Evolutionary conservation across 1,140 invertebrate genomes (phyloP).

Genomic region (Hormaphis cornu): DNA sequence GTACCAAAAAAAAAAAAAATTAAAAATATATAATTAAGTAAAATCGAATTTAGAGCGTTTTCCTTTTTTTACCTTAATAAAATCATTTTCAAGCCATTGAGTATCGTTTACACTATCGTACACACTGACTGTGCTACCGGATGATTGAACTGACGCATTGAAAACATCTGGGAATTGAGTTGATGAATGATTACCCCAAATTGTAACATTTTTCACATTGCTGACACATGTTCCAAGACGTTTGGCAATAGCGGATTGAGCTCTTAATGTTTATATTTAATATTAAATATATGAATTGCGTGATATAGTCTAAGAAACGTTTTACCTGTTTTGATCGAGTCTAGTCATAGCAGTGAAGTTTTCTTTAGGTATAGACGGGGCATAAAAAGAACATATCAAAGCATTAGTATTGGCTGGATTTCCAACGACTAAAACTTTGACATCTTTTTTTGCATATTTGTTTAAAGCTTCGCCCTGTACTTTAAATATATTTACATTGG

Average conservation of each 20-base stretch:
- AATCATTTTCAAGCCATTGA: conserved; percentile 67
- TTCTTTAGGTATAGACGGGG: conserved; percentile 91
- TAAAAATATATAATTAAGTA: too few relatives aligned
- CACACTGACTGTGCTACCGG: conserved; percentile 46
- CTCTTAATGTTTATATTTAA: conserved; percentile 32
- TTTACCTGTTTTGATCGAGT: conserved; percentile 86
- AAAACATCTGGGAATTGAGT: conserved; percentile 95
- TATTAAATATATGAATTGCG: not conserved
- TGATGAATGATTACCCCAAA: conserved; percentile 99
- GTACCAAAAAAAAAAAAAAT: too few relatives aligned
- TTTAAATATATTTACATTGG: conserved; percentile 99
- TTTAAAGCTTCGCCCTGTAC: conserved; percentile 87
- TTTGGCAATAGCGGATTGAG: conserved; percentile 37
- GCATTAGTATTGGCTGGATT: conserved; percentile 99
- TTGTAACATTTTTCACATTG: conserved; percentile 70
- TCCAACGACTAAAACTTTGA: conserved; percentile 95
- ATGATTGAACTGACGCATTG: conserved; percentile 64
- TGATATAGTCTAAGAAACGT: not conserved
- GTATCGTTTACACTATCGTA: conserved; percentile 71
- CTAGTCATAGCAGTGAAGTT: conserved; percentile 98
- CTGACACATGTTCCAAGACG: conserved; percentile 36
- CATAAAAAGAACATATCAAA: conserved; percentile 89
- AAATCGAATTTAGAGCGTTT: too few relatives aligned
- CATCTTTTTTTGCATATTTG: conserved; percentile 84
- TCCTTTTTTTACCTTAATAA: conserved; percentile 53